These are phyloP conservation scores for Platanista minor DNA, from an alignment of 2,113 vertebrate genomes.

Conservation along the genomic window DNA sequence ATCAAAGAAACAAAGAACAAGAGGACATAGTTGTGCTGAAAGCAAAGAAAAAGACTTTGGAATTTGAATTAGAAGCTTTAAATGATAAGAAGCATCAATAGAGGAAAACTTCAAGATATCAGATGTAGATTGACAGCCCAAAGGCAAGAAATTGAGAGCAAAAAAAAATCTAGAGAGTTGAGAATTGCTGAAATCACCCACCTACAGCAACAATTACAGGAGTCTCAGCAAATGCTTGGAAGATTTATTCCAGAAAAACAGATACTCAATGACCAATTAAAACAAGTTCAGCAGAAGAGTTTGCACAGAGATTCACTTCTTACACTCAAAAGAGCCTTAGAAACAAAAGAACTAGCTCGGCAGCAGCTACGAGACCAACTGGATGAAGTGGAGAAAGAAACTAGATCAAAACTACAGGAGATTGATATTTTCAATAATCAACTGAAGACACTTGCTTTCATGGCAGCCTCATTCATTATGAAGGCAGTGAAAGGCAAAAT, in stretches of 20 bases:
- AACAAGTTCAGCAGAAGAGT: conserved; percentile 98
- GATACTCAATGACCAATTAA: conserved; percentile 94
- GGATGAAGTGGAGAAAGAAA: conserved; percentile 95
- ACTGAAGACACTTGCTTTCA: conserved; percentile 77
- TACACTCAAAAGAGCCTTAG: conserved; percentile 92
- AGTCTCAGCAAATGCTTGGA: conserved; percentile 97
- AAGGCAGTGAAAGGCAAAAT: conserved; percentile 42
- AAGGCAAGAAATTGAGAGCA: conserved; percentile 95
- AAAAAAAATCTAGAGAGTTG: conserved; percentile 93
- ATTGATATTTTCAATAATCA: conserved; percentile 98
- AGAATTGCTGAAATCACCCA: conserved; percentile 97
- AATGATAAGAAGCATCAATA: conserved; percentile 96
- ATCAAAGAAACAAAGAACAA: conserved; percentile 95
- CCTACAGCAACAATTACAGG: conserved; percentile 96
- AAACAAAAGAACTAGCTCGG: conserved; percentile 91
- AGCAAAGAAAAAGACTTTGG: conserved; percentile 97
- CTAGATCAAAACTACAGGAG: conserved; percentile 94
- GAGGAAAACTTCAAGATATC: conserved; percentile 97
- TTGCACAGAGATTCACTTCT: conserved; percentile 94
- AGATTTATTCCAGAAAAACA: conserved; percentile 97
- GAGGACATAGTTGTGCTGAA: conserved; percentile 96
- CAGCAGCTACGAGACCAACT: conserved; percentile 94
- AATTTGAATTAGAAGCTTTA: conserved; percentile 97
- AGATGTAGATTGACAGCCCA: conserved; percentile 92
- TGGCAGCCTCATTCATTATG: conserved; percentile 10